Evolutionary conservation across 2,888 invertebrate species (phyloP).

Genomic region (Asteroscopus sphinx): DNA sequence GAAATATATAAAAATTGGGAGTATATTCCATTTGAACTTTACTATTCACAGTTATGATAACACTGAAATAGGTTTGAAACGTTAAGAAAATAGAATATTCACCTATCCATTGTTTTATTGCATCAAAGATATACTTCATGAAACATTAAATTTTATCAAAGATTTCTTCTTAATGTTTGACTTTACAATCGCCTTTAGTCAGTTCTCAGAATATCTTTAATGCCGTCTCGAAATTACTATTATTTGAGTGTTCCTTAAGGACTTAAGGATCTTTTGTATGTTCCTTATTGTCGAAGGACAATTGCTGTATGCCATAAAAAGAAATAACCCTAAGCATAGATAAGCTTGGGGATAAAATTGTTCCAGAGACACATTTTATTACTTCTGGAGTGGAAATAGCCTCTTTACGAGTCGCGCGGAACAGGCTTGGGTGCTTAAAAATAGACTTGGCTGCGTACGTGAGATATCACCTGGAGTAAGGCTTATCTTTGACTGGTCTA

Average conservation of each 20-base stretch:
- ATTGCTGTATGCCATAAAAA: slow-evolving; percentile 61
- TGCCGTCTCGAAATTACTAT: slow-evolving; percentile 58
- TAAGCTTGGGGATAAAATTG: slow-evolving; percentile 66
- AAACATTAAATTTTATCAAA: slow-evolving; percentile 3
- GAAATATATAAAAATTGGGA: background rate
- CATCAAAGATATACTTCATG: background rate
- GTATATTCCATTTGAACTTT: slow-evolving; percentile 6
- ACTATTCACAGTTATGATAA: slow-evolving; percentile 12
- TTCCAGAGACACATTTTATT: slow-evolving; percentile 72
- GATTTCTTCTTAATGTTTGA: background rate
- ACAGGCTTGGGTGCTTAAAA: slow-evolving; percentile 62
- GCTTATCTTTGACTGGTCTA: slow-evolving; percentile 17
- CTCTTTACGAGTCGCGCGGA: slow-evolving; percentile 70
- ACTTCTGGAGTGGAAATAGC: slow-evolving; percentile 69
- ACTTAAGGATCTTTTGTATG: slow-evolving; percentile 60
- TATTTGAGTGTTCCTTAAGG: slow-evolving; percentile 59
- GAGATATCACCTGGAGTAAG: slow-evolving; percentile 20
- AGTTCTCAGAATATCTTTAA: background rate
- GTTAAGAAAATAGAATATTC: slow-evolving; percentile 10
- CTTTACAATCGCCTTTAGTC: background rate
- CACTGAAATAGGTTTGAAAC: slow-evolving; percentile 16
- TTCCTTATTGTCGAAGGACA: slow-evolving; percentile 66
- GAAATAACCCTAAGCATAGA: slow-evolving; percentile 65
- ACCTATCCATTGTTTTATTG: slow-evolving; percentile 3
- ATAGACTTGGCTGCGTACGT: slow-evolving; percentile 56